These are phyloP conservation scores for Oscheius sp. DNA, from an alignment of 2,888 invertebrate genomes.

Conservation along the genomic window DNA sequence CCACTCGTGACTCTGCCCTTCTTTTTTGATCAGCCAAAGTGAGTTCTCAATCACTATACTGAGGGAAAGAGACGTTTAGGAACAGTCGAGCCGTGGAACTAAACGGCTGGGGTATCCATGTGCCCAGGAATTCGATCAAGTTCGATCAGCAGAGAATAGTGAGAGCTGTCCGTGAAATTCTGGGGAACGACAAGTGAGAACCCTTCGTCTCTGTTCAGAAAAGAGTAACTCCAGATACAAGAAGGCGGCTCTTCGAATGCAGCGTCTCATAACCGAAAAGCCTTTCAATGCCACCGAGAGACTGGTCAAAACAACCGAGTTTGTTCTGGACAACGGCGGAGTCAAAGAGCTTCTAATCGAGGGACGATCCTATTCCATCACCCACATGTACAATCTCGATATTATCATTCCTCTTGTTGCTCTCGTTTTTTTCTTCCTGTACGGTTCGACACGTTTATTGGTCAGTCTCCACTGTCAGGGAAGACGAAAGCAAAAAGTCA, in stretches of 20 bases:
- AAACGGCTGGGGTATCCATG: constrained; percentile 61
- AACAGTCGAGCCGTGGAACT: constrained; percentile 54
- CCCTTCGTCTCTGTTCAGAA: background rate
- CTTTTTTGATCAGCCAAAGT: constrained; percentile 53
- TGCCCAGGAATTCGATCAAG: constrained; percentile 45
- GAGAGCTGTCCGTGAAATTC: constrained; percentile 42
- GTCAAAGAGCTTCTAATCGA: constrained; percentile 40
- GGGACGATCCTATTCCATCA: constrained; percentile 31
- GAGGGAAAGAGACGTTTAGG: constrained; percentile 29
- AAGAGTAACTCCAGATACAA: constrained; percentile 40
- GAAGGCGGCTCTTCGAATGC: constrained; percentile 42
- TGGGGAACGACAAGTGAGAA: constrained; percentile 38
- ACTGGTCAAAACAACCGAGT: constrained; percentile 48
- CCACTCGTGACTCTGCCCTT: constrained; percentile 57
- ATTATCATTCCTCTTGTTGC: constrained; percentile 38
- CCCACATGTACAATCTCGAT: constrained; percentile 41
- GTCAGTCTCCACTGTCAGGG: too few species aligned
- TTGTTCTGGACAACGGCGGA: constrained; percentile 51
- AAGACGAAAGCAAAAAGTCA: too few species aligned
- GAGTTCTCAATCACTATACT: constrained; percentile 13
- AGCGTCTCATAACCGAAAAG: constrained; percentile 45
- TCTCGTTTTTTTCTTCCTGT: background rate
- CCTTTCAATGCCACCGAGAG: constrained; percentile 48
- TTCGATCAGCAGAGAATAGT: constrained; percentile 40
- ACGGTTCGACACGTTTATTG: background rate